Base-by-base conservation (phyloP, 2,888 invertebrate species). In the Epistrophella euchroma region DNA sequence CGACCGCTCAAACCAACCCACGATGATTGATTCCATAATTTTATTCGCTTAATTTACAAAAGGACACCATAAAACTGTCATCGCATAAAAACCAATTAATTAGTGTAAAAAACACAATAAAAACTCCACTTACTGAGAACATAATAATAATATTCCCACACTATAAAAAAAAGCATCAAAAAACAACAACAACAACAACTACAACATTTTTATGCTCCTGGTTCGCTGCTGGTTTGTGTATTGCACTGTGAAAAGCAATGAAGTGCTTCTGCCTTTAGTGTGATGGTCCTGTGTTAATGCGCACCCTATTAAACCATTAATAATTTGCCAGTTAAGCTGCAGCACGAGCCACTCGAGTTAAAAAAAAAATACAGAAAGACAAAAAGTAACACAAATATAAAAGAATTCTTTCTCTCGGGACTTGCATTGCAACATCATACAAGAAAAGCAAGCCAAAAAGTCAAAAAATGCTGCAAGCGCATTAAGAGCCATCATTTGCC, bases 301-400 rank as follows among this genome's bases (percentile, higher is more conserved):
- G 72, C 80, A 85, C 85, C 85, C 85, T 60, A 76, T 85, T 85
- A 85, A 80, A 80, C 76, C 80, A 81, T 85, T 85, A 76, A 85
- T 85, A 81, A 66, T 81, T 86, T 77, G 85, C 85, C 68, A 85
- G 76, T 77, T 86, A 73, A 86, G 55, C 80, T 56, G 80, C 66
- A 85, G 80, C 85, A 81, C 85, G 85, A 85, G 85, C 76, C 85
- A 68, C 68, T 80, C 60, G 40, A 71, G 9, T 22, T 37, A n/a
- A 37, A 19, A 35, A 66, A 15, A 22, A 0, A 17, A 28, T 22
- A 37, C 22, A n/a, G 28, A n/a, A 62, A 19, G 2, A n/a, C n/a
- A n/a, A 58, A 58, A 58, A 19, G 58, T 40, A 40, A 60, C 60
- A 60, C 32, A 35, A 22, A 60, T 40, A 19, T 15, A n/a, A n/a